Percentiles rank a stretch among this genome's conserved stretches.
phyloP scores from a whole-genome alignment of 2,797 vertebrate species.

The Lates japonicus region DNA sequence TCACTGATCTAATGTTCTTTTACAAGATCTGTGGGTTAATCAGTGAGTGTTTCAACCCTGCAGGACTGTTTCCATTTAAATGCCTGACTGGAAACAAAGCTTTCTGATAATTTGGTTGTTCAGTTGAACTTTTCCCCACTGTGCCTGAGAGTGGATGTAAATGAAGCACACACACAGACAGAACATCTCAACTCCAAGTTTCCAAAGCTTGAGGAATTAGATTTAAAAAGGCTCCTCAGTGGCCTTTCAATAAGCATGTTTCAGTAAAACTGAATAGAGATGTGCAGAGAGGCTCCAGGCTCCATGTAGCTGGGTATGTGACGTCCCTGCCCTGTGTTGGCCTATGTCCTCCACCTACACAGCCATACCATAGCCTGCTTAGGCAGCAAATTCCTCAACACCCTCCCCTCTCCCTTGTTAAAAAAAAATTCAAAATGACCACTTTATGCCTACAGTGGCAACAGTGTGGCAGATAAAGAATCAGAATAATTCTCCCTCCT shows the following conservation, averaged over 20 bases:
- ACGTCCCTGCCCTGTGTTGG: conserved; percentile 50
- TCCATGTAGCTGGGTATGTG: conserved; percentile 34
- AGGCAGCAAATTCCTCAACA: conserved; percentile 56
- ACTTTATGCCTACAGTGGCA: conserved; percentile 76
- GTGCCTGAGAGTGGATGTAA: conserved; percentile 20
- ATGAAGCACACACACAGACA: conserved; percentile 8
- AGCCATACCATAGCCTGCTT: conserved; percentile 73
- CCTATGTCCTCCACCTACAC: conserved; percentile 77
- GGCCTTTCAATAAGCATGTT: conserved; percentile 3
- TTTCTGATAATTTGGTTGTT: conserved; percentile 23
- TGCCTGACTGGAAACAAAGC: conserved; percentile 26
- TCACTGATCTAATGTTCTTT: conserved; percentile 20
- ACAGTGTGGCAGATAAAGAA: conserved; percentile 66
- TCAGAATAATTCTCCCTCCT: conserved; percentile 78
- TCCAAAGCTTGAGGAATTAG: neutral
- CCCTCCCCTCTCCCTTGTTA: conserved; percentile 27
- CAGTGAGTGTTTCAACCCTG: neutral
- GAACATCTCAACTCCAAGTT: neutral
- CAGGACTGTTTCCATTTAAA: conserved; percentile 27
- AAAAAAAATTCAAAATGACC: conserved; percentile 57
- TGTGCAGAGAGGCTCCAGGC: conserved; percentile 34
- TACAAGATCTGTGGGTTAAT: conserved; percentile 22
- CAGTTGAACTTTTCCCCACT: conserved; percentile 13
- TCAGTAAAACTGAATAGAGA: conserved; percentile 25
- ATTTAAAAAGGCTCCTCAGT: conserved; percentile 1